Percentiles rank a stretch among this genome's conserved stretches.
Evolutionary conservation across 2,797 vertebrate species (phyloP).

Genomic region (Sebastes baramenuke): DNA sequence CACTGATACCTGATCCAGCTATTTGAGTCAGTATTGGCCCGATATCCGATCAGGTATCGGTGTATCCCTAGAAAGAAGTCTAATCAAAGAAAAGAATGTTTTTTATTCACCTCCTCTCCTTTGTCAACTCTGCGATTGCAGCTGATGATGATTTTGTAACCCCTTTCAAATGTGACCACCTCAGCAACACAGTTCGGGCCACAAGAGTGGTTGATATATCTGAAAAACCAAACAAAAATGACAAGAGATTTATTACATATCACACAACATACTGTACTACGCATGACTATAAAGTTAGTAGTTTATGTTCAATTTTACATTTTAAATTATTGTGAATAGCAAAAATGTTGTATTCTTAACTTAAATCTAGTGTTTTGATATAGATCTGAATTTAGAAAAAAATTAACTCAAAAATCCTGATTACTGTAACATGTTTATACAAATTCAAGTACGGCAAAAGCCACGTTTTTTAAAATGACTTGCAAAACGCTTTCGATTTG

Average conservation of each 20-base stretch:
- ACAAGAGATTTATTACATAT: background rate
- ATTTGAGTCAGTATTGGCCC: no score
- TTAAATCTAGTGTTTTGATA: background rate
- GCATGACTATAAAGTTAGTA: background rate
- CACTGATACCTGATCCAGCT: no score
- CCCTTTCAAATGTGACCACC: conserved; percentile 97
- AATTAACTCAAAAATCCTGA: background rate
- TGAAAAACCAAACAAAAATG: conserved; percentile 49
- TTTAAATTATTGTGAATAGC: background rate
- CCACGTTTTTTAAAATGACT: background rate
- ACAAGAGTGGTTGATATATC: conserved; percentile 99
- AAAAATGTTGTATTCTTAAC: background rate
- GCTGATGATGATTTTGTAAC: conserved; percentile 99
- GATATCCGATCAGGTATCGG: no score
- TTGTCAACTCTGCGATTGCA: conserved; percentile 94
- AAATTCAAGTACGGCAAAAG: background rate
- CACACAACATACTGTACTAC: background rate
- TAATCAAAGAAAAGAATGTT: background rate
- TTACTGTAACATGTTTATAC: background rate
- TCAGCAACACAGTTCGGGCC: conserved; percentile 97
- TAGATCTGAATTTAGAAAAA: background rate
- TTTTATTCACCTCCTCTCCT: conserved; percentile 91
- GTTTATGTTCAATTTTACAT: background rate
- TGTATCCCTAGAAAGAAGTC: background rate
- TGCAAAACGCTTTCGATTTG: background rate